Evolutionary conservation across 2,888 invertebrate species (phyloP).

Genomic region (Sipha maydis): DNA sequence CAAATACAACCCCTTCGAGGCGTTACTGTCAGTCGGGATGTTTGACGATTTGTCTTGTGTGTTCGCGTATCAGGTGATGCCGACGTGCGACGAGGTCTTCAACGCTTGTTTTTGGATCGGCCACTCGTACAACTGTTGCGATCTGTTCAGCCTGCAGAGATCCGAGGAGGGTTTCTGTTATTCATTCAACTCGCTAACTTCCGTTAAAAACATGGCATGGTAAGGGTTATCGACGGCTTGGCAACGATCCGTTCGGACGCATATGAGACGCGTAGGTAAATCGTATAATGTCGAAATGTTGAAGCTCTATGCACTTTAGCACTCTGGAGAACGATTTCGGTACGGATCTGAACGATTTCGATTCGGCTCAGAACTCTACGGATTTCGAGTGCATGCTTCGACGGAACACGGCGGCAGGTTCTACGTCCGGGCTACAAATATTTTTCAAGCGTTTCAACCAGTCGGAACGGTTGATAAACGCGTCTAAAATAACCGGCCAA

Average conservation of each 20-base stretch:
- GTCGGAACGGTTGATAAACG: slow-evolving; percentile 63
- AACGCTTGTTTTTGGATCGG: slow-evolving; percentile 65
- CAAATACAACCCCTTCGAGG: too few relatives aligned
- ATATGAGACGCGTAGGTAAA: background rate
- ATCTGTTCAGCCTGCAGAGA: slow-evolving; percentile 65
- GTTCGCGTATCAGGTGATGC: slow-evolving; percentile 64
- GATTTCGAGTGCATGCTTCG: slow-evolving; percentile 62
- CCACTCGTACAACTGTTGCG: slow-evolving; percentile 64
- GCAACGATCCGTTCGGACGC: background rate
- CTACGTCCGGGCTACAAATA: slow-evolving; percentile 65
- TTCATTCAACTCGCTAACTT: slow-evolving; percentile 66
- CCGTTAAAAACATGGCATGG: slow-evolving; percentile 63
- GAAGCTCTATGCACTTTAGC: slow-evolving; percentile 20
- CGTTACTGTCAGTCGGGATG: too few relatives aligned
- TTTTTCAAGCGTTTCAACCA: slow-evolving; percentile 64
- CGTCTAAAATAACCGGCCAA: slow-evolving; percentile 63
- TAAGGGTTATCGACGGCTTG: slow-evolving; percentile 12
- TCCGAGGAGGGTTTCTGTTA: slow-evolving; percentile 66
- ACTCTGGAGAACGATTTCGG: too few relatives aligned
- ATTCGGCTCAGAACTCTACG: background rate
- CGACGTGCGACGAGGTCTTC: slow-evolving; percentile 65
- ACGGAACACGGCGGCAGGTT: slow-evolving; percentile 64
- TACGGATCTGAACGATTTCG: background rate
- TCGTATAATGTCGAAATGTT: background rate
- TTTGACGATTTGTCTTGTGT: background rate